Percentiles rank a stretch among this genome's conserved stretches.
Evolutionary conservation across 2,888 invertebrate species (phyloP).

Genomic region (Girardia tigrina): DNA sequence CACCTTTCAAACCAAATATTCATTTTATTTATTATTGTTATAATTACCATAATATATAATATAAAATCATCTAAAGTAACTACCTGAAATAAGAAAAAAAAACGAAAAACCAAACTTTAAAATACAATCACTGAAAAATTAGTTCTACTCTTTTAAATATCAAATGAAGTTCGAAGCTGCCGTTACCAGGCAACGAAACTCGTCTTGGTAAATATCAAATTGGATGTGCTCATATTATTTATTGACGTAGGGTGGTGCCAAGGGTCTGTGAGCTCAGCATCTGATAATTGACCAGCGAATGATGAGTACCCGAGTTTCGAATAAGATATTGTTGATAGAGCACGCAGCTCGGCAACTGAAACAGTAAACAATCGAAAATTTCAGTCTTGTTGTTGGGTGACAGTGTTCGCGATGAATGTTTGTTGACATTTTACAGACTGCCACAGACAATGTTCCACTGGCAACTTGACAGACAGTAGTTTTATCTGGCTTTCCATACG

Average conservation of each 20-base stretch:
- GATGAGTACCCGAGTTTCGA: slow-evolving; percentile 11
- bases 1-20: too few species aligned
- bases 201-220: slow-evolving; percentile 20
- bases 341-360: slow-evolving; percentile 4
- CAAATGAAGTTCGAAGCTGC: slow-evolving; percentile 12
- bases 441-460: background rate
- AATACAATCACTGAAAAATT: slow-evolving; percentile 6
- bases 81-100: too few species aligned
- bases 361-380: slow-evolving; percentile 1
- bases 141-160: slow-evolving; percentile 20
- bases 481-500: background rate
- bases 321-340: background rate
- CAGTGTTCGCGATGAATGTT: background rate
- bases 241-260: slow-evolving; percentile 16
- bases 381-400: background rate
- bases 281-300: slow-evolving; percentile 11
- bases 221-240: slow-evolving; percentile 18
- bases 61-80: too few species aligned
- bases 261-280: slow-evolving; percentile 23
- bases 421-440: background rate
- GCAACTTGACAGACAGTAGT: background rate
- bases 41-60: too few species aligned
- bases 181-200: slow-evolving; percentile 12
- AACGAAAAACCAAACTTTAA: too few species aligned
- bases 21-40: too few species aligned